phyloP scores from a whole-genome alignment of 2,113 vertebrate species.

The Engraulis encrasicolus region DNA sequence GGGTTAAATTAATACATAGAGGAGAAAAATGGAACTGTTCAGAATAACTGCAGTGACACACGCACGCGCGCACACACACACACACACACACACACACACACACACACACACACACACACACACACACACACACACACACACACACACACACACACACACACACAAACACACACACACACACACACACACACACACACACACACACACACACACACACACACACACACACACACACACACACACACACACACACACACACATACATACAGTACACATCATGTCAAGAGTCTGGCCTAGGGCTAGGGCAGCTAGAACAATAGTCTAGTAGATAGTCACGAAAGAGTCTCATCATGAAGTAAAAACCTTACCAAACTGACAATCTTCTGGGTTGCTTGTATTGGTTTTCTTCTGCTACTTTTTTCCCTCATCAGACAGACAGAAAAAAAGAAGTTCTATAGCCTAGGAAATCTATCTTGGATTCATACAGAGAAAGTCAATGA shows the following conservation, averaged over 20 bases:
- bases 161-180: no score
- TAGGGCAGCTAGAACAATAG: neutral
- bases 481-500: conserved; percentile 9
- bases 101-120: no score
- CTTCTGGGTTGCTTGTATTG: neutral
- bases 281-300: neutral
- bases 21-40: neutral
- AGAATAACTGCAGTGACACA: neutral
- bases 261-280: no score
- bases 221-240: no score
- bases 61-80: no score
- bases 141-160: no score
- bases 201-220: no score
- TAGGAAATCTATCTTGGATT: neutral
- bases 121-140: no score
- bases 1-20: no score
- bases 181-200: no score
- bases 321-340: neutral
- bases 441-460: conserved; percentile 30
- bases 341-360: neutral
- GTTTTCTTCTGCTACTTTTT: neutral
- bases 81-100: no score
- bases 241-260: no score
- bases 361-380: neutral
- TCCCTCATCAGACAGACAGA: neutral